Conservation (phyloP, 1,140 invertebrate species). For the Pachypsylla venusta region DNA sequence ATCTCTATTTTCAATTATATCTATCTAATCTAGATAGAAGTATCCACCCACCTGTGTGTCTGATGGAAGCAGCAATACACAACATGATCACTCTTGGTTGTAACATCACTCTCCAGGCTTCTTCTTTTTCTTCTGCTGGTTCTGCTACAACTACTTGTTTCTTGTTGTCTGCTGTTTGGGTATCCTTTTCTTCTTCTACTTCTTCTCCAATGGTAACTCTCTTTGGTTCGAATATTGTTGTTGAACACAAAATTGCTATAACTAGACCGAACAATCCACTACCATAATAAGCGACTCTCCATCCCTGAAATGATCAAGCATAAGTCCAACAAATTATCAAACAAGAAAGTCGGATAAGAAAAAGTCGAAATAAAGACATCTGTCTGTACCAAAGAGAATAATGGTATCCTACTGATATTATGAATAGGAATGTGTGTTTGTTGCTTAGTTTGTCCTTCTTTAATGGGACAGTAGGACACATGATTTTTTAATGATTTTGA, state of each 20-base stretch:
- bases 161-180: conserved; percentile 12
- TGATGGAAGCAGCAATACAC: conserved; percentile 71
- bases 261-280: conserved; percentile 66
- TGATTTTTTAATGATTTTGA: no score
- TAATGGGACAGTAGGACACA: no score
- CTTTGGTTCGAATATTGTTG: conserved; percentile 62
- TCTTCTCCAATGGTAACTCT: conserved; percentile 55
- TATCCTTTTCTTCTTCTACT: conserved; percentile 28
- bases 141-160: conserved; percentile 23
- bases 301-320: conserved; percentile 43
- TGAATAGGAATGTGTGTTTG: no score
- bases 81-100: conserved; percentile 65
- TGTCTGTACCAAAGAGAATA: no score
- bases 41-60: conserved; percentile 73
- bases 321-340: no score
- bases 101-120: conserved; percentile 52
- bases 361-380: no score
- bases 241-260: conserved; percentile 51
- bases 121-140: conserved; percentile 33
- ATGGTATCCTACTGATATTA: no score
- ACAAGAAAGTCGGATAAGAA: neutral
- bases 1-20: no score
- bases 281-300: conserved; percentile 74
- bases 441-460: no score
- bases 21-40: no score